Base-by-base conservation (phyloP, 2,888 invertebrate species). In the Romanomermis culicivorax region DNA sequence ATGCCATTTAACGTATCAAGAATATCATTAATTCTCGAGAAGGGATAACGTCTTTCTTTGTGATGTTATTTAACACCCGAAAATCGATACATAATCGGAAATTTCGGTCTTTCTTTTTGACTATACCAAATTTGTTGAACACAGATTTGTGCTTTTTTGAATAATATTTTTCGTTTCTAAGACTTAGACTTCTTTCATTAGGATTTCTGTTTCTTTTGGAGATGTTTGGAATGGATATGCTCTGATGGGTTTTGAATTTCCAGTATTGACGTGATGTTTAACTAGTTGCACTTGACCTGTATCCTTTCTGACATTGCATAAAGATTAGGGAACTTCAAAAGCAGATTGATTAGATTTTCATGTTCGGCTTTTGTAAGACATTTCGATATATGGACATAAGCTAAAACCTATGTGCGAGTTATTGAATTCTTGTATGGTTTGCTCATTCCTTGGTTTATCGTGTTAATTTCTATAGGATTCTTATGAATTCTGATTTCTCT, bases 101-200 rank as follows among this genome's bases (percentile, higher is more conserved):
- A 20, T 43, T 48, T 29, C 58, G 61, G 53, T 63, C 58, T 54
- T 64, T 65, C 58, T 68, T 70, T 36, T 17, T 7, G 17, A 36
- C 36, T 36, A 36, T 36, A 36, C 36, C 11, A 17, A 11, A 36
- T 36, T 36, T 11, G 36, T 36, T 7, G 11, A 36, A 7, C 36
- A 36, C 36, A 17, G 36, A 17, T 11, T 36, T n/a, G 17, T 11
- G 17, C 36, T 36, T 36, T 36, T 36, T 17, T 36, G 36, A 7
- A 36, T 17, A 11, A 36, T 36, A 7, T 17, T 17, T 36, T 36
- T 17, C 36, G 7, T 36, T 36, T 36, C 36, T 7, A 36, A 17
- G 7, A 11, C 17, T 36, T 36, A 17, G 11, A 36, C 36, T 36
- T 36, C 36, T 7, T 7, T 11, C 7, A 7, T 36, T 7, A 36